Evolutionary conservation across 2,888 invertebrate species (phyloP), one percentile per base, ranked within the genome.

Genomic region (Pheosia tremula): DNA sequence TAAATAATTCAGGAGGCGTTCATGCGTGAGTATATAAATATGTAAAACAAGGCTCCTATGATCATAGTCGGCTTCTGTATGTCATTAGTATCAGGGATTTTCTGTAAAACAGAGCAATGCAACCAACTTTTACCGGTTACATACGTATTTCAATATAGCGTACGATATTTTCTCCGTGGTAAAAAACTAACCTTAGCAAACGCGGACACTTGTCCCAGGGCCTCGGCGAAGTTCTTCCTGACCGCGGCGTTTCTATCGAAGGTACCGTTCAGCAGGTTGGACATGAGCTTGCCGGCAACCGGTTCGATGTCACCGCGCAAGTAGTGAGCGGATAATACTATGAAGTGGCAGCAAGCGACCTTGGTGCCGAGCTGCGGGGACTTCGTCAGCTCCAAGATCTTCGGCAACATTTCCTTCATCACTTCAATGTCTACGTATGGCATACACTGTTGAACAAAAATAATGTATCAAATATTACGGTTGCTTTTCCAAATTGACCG

Each of bases 281-380:
- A 84, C 85, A 95, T 89, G 55, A 95, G 93, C 81, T 95, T 95
- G 6, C 95, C 94, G 0, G 94, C 95, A 0, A 95, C 77, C 0
- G 95, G 95, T 41, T 94, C 94, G 73, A 95, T 80, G 39, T 95
- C 95, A 0, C 83, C 82, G 11, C 95, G 86, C 58, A 95, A 72
- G 13, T 95, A 95, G 70, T 93, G 90, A 9, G 95, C 94, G 41
- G 97, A 94, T 65, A 97, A 90, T 53, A 96, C 96, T 59, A 97
- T 94, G 81, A 97, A 97, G 85, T 97, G 97, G 0, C 97, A 96
- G 78, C 96, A 96, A 0, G 97, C 97, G 36, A 97, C 96, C 87
- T 97, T 97, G 0, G 97, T 97, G 39, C 98, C 98, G 55, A 98
- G 95, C 72, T 97, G 97, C 0, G 97, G 95, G 3, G 97, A 96